These are phyloP conservation scores for Parnassius smintheus DNA, from an alignment of 2,888 invertebrate genomes.

Conservation along the genomic window DNA sequence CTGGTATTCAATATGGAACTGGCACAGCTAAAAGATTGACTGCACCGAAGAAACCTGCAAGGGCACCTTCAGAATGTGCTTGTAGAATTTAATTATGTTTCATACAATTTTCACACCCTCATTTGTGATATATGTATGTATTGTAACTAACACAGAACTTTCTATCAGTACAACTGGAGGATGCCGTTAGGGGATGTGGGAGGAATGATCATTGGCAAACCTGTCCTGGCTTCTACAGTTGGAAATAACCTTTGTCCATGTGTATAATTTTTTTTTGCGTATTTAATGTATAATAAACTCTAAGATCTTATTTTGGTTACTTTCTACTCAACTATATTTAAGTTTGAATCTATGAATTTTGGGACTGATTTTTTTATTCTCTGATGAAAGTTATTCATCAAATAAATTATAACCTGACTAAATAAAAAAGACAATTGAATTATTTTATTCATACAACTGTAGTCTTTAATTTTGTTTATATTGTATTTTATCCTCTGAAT, in stretches of 20 bases:
- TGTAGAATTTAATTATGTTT: slow-evolving; percentile 63
- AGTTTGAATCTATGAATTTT: background rate
- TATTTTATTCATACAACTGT: too few relatives aligned
- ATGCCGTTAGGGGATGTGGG: too few relatives aligned
- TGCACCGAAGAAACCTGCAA: slow-evolving; percentile 62
- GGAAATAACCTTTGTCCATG: background rate
- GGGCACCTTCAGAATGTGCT: slow-evolving; percentile 76
- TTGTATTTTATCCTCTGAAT: too few relatives aligned
- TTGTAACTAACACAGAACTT: too few relatives aligned
- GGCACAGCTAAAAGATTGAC: slow-evolving; percentile 67
- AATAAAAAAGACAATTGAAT: too few relatives aligned
- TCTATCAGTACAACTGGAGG: too few relatives aligned
- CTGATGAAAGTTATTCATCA: too few relatives aligned
- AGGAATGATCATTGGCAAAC: too few relatives aligned
- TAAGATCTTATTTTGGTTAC: background rate
- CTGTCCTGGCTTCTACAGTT: background rate
- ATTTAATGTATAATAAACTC: background rate
- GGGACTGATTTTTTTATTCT: too few relatives aligned
- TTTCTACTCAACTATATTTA: background rate
- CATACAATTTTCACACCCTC: slow-evolving; percentile 9
- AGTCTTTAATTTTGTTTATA: too few relatives aligned
- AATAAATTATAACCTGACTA: too few relatives aligned
- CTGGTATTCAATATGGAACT: slow-evolving; percentile 78
- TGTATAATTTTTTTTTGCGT: background rate
- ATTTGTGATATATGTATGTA: slow-evolving; percentile 17